Conservation (phyloP, 2,797 vertebrate genomes). For the Cuculus canorus region DNA sequence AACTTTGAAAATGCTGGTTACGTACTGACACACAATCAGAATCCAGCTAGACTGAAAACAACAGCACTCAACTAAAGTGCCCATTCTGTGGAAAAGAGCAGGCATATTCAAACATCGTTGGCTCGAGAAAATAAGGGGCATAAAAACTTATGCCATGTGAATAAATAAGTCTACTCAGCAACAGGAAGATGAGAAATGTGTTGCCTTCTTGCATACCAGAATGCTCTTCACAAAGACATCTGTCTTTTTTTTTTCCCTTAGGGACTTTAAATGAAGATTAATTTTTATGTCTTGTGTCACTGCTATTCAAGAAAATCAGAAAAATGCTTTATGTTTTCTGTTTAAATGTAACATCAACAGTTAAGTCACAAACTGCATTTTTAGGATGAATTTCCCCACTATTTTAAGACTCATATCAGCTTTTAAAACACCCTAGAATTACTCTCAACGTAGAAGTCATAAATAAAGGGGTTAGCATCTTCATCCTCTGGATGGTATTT, state of each 20-base stretch:
- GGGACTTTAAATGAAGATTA: constrained; percentile 11
- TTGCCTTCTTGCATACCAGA: neutral
- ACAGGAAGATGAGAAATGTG: neutral
- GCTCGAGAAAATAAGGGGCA: neutral
- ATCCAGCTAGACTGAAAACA: neutral
- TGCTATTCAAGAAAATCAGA: constrained; percentile 7
- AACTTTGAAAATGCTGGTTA: neutral
- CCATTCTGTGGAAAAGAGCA: neutral
- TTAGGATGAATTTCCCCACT: neutral
- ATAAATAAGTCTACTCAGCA: neutral
- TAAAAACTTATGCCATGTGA: neutral
- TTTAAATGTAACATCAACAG: neutral
- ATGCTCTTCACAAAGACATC: neutral
- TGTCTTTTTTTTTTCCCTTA: neutral
- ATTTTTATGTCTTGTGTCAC: neutral
- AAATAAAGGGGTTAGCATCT: constrained; percentile 22
- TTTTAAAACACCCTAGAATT: constrained; percentile 49
- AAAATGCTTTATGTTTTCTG: neutral
- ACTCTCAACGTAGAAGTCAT: neutral
- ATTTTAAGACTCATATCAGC: constrained; percentile 5
- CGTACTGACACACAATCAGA: neutral
- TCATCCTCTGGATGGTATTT: constrained; percentile 35
- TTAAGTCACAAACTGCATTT: neutral
- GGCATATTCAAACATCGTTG: neutral
- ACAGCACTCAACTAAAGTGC: neutral